Evolutionary conservation across 1,140 invertebrate species (phyloP).

Genomic region (Coptotermes formosanus): DNA sequence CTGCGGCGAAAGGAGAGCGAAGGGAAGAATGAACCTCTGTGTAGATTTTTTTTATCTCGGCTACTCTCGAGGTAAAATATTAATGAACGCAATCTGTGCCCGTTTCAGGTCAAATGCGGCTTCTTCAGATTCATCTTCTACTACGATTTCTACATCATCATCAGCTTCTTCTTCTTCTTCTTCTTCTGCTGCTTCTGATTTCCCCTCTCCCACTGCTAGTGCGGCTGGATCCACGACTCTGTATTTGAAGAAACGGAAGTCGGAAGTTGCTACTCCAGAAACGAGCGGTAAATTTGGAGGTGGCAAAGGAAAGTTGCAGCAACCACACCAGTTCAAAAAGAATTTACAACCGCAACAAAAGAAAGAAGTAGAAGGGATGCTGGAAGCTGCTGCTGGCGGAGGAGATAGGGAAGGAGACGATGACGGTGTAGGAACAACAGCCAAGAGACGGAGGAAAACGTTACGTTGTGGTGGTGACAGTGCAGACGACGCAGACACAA

Average conservation of each 20-base stretch:
- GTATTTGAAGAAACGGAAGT: constrained; percentile 28
- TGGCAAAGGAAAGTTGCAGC: background rate
- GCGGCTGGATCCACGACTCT: background rate
- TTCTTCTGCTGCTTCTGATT: background rate
- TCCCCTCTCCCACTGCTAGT: background rate
- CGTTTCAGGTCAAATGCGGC: constrained; percentile 30
- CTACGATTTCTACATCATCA: background rate
- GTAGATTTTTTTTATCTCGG: background rate
- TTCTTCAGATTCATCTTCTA: constrained; percentile 2
- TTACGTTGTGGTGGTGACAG: background rate
- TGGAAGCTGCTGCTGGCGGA: background rate
- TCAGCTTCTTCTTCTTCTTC: no score
- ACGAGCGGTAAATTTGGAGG: background rate
- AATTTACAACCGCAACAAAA: background rate
- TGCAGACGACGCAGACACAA: background rate
- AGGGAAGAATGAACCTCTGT: constrained; percentile 12
- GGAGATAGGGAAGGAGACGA: constrained; percentile 23
- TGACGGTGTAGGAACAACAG: background rate
- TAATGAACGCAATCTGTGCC: constrained; percentile 27
- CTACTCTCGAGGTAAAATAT: constrained; percentile 19
- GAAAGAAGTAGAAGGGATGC: background rate
- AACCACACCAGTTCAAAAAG: background rate
- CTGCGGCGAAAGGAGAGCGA: background rate
- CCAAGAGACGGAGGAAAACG: constrained; percentile 28
- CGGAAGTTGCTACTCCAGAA: background rate